These are phyloP conservation scores for Falco peregrinus DNA, from an alignment of 2,797 vertebrate species.

Conservation along the genomic window DNA sequence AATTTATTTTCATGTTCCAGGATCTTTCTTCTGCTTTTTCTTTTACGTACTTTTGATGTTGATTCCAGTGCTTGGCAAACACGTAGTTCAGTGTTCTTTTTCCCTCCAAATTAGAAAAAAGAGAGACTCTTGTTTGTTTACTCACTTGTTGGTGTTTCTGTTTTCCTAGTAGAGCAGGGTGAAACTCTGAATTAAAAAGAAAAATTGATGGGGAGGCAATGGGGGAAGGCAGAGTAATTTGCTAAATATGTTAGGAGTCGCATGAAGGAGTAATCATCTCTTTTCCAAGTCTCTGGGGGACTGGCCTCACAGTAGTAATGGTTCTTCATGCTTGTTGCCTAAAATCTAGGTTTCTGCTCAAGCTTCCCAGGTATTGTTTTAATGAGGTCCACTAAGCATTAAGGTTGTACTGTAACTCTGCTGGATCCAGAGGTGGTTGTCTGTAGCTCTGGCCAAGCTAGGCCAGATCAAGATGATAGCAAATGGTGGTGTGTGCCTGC, in stretches of 20 bases:
- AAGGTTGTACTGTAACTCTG: background rate
- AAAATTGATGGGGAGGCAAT: background rate
- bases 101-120: background rate
- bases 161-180: background rate
- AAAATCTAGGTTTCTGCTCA: background rate
- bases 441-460: background rate
- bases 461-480: background rate
- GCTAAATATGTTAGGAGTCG: background rate
- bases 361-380: background rate
- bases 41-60: background rate
- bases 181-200: background rate
- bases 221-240: background rate
- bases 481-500: background rate
- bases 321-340: background rate
- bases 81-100: background rate
- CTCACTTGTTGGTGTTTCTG: background rate
- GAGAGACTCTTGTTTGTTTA: background rate
- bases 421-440: background rate
- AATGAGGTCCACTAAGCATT: background rate
- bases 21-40: background rate
- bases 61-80: background rate
- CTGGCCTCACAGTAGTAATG: background rate
- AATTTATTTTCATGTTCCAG: background rate
- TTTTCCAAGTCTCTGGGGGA: background rate
- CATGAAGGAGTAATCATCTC: background rate